Evolutionary conservation across 92 coral and sea anemone species (phyloP).

Genomic region (Palythoa caribaeorum): DNA sequence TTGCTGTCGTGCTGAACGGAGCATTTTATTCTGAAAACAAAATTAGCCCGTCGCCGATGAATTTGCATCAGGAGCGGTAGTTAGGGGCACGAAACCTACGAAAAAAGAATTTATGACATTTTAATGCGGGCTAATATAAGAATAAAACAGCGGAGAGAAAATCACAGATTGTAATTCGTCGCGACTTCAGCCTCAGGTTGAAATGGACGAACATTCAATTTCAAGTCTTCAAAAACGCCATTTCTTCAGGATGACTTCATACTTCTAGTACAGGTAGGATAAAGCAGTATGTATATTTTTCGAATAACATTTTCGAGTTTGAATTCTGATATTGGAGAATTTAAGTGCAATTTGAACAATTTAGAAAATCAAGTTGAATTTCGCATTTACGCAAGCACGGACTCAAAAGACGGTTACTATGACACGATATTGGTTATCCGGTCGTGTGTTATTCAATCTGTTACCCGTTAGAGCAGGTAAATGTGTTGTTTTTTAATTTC

Average conservation of each 20-base stretch:
- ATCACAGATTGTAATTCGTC: conserved; percentile 34
- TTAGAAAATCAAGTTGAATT: not conserved
- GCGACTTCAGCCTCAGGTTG: not conserved
- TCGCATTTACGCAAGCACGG: not conserved
- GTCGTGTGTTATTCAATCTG: not conserved
- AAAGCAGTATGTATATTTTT: not conserved
- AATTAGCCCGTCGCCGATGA: conserved; percentile 22
- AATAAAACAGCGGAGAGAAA: not conserved
- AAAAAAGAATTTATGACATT: conserved; percentile 14
- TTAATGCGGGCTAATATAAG: not conserved
- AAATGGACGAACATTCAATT: not conserved
- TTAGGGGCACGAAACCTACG: conserved; percentile 6
- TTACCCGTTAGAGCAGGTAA: conserved; percentile 30
- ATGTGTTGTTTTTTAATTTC: conserved; percentile 25
- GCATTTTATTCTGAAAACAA: conserved; percentile 33
- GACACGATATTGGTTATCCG: conserved; percentile 35
- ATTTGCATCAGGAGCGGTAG: conserved; percentile 35
- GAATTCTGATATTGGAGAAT: too few relatives aligned
- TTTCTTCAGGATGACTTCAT: conserved; percentile 33
- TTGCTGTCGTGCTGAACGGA: conserved; percentile 10
- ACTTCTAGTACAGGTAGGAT: conserved; percentile 20
- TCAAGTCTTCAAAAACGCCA: not conserved
- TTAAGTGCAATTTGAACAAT: not conserved
- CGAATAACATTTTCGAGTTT: not conserved
- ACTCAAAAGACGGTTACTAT: conserved; percentile 17